Base-by-base conservation (phyloP, 2,113 vertebrate genomes). In the Calyptomena viridis region DNA sequence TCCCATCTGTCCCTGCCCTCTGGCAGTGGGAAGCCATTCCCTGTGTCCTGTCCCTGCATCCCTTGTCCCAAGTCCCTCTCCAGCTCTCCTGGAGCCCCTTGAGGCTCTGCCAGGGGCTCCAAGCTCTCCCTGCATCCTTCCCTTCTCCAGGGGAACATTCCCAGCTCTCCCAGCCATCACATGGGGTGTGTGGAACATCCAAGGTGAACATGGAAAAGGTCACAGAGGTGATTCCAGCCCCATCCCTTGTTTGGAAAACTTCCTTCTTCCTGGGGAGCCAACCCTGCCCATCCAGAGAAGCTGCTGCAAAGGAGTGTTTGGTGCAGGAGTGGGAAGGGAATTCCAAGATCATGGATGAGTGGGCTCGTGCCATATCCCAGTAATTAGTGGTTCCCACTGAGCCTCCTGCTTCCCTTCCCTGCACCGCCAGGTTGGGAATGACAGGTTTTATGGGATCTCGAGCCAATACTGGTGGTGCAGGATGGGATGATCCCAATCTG, bases 351-450 rank as follows among this genome's bases (percentile, higher is more conserved):
- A 8, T 6, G 56, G 40, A 15, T n/a, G 63, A 19, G 40, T 23
- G 5, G 27, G n/a, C 22, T 67, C 0, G 0, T 49, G 52, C 46
- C 1, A 1, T 42, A 31, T 30, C 42, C 55, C 27, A 5, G 1
- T 2, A 33, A 8, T 24, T 4, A 22, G 4, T 30, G 2, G 8
- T 19, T 25, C 56, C 56, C 14, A 1, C 0, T 4, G 28, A 84
- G 19, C 33, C 0, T 2, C 9, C 63, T 53, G 19, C 24, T 56
- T 62, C 37, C n/a, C 23, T 20, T 58, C 27, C 31, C 56, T 24
- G 56, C 50, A 24, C 23, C 17, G 4, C 12, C 7, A 1, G 5
- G 1, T 3, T 46, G 42, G n/a, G 50, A 8, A 39, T 22, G 30
- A 15, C 18, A 11, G 3, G 35, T 17, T 28, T 75, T 44, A 12